Evolutionary conservation across 2,888 invertebrate genomes (phyloP).

Genomic region (Tipula helvola): DNA sequence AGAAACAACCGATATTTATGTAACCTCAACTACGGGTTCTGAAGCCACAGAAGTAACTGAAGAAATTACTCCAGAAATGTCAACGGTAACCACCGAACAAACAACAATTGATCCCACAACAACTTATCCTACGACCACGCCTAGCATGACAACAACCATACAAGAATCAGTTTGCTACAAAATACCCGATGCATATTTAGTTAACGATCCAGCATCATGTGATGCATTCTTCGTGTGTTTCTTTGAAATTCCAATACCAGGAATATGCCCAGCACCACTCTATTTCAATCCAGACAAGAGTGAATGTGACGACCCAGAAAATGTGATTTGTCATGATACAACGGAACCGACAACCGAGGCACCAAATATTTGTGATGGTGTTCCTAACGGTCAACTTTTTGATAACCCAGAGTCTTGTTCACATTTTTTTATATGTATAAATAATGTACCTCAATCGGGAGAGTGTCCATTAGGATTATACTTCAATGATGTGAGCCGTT

Average conservation of each 20-base stretch:
- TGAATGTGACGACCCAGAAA: slow-evolving; percentile 14
- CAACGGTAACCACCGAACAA: not conserved
- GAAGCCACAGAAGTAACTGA: not conserved
- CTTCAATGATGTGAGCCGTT: not conserved
- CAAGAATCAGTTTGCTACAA: not conserved
- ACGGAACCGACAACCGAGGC: not conserved
- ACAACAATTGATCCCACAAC: not conserved
- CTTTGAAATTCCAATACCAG: not conserved
- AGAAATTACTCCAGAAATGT: not conserved
- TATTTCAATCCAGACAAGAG: slow-evolving; percentile 11
- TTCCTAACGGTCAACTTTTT: not conserved
- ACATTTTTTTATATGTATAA: not conserved
- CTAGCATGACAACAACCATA: not conserved
- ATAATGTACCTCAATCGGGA: not conserved
- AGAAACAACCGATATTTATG: not conserved
- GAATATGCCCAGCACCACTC: slow-evolving; percentile 10
- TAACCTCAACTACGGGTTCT: not conserved
- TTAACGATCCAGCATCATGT: not conserved
- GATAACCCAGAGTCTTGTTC: not conserved
- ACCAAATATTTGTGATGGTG: not conserved
- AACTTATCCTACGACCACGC: not conserved
- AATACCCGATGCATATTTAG: not conserved
- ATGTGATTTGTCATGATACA: not conserved
- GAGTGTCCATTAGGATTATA: not conserved
- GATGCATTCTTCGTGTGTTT: not conserved